Evolutionary conservation across 2,113 vertebrate genomes (phyloP).

Genomic region (Elephas maximus): DNA sequence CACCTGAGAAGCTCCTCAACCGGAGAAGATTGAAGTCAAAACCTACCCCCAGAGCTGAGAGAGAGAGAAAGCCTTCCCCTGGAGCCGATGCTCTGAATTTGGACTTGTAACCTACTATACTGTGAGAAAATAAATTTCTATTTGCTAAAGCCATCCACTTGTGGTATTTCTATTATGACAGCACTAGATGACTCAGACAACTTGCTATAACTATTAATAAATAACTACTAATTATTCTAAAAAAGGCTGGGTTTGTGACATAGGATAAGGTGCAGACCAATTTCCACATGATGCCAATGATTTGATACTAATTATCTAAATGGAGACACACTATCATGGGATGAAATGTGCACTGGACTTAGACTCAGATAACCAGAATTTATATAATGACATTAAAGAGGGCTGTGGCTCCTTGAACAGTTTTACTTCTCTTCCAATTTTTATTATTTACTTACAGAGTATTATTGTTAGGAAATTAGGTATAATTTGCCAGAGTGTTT

Average conservation of each 20-base stretch:
- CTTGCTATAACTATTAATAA: neutral
- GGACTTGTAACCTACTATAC: too few relatives aligned
- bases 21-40: too few relatives aligned
- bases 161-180: too few relatives aligned
- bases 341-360: neutral
- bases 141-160: too few relatives aligned
- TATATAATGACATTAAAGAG: constrained; percentile 16
- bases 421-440: neutral
- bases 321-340: neutral
- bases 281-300: neutral
- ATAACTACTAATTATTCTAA: neutral
- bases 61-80: too few relatives aligned
- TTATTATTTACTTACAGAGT: neutral
- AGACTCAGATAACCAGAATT: neutral
- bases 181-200: too few relatives aligned
- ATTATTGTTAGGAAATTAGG: neutral
- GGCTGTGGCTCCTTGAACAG: neutral
- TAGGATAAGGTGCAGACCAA: neutral
- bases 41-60: too few relatives aligned
- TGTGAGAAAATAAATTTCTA: too few relatives aligned
- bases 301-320: neutral
- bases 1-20: too few relatives aligned
- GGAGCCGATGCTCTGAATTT: too few relatives aligned
- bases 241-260: neutral
- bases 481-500: neutral